Evolutionary conservation across 2,888 invertebrate species (phyloP), one percentile per base, ranked within the genome.

Genomic region (Pilophorus perplexus): DNA sequence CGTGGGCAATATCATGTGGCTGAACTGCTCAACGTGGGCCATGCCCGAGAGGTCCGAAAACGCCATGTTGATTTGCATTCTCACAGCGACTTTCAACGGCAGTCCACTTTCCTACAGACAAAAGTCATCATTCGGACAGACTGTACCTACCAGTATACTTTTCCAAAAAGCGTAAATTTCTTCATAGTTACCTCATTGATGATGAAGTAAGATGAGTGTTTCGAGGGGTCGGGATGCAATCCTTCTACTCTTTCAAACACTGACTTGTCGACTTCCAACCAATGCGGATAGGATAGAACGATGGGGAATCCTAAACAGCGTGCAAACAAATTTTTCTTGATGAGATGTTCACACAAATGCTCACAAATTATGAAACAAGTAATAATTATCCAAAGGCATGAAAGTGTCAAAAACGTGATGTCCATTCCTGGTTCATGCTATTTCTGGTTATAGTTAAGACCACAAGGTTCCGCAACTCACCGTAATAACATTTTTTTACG

Each of bases 51-150:
- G 80, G 74, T 88, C 84, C 22, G 84, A 84, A 27, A 93, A 78
- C 0, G 87, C 89, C 87, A 93, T 85, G 77, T 93, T 93, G 75
- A 93, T 93, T 79, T 93, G 93, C 74, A 90, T 86, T 73, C 90
- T 86, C 10, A 87, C 85, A 66, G 89, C 87, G 12, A 92, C 80
- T 70, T 88, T 84, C 40, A 91, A 77, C 0, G 92, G 91, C 3
- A 91, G 79, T 33, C 93, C 93, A 4, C 91, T 86, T 73, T 84
- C 80, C 82, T 82, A 33, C 33, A 33, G 33, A 8, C 12, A 48
- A 48, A 48, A 18, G 5, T 42, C 42, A 42, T 10, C 5, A 14
- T 42, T 42, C 14, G 42, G 6, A 67, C 55, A 64, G 68, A 22
- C 22, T 23, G 22, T 8, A 8, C 6, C 10, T 33, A 8, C 10